These are phyloP conservation scores for Buphagus erythrorhynchus DNA, from an alignment of 2,797 vertebrate species.

Conservation along the genomic window DNA sequence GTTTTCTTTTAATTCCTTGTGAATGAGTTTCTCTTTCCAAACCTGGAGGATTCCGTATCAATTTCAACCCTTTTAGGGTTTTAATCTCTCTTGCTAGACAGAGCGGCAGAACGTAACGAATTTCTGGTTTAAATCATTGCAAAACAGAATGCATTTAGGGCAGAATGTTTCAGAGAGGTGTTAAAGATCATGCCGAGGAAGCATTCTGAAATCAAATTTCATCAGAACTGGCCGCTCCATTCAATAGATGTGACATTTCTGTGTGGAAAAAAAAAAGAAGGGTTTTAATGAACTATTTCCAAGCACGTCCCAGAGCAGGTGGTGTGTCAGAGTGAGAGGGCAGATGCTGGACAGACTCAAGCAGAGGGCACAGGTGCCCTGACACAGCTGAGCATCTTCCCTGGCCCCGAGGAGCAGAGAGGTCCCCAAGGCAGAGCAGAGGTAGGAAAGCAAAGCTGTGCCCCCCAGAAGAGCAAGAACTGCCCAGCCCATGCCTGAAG, in stretches of 20 bases:
- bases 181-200: background rate
- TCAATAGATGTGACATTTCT: background rate
- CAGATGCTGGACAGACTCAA: background rate
- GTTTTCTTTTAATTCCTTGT: slow-evolving; percentile 34
- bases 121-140: slow-evolving; percentile 28
- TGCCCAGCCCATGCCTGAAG: background rate
- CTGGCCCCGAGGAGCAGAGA: background rate
- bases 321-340: background rate
- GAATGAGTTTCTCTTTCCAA: slow-evolving; percentile 47
- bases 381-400: background rate
- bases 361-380: background rate
- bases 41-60: slow-evolving; percentile 39
- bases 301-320: background rate
- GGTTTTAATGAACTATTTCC: background rate
- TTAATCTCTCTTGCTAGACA: slow-evolving; percentile 30
- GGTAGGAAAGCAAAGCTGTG: background rate
- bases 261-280: background rate
- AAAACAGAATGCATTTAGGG: slow-evolving; percentile 36
- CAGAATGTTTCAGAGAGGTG: background rate
- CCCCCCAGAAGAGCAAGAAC: background rate
- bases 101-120: background rate
- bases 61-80: slow-evolving; percentile 36
- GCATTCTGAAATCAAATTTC: background rate
- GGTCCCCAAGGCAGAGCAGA: background rate
- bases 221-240: background rate